Evolutionary conservation across 2,797 vertebrate species (phyloP), one percentile per base, ranked within the genome.

Genomic region (Poecilia wingei): DNA sequence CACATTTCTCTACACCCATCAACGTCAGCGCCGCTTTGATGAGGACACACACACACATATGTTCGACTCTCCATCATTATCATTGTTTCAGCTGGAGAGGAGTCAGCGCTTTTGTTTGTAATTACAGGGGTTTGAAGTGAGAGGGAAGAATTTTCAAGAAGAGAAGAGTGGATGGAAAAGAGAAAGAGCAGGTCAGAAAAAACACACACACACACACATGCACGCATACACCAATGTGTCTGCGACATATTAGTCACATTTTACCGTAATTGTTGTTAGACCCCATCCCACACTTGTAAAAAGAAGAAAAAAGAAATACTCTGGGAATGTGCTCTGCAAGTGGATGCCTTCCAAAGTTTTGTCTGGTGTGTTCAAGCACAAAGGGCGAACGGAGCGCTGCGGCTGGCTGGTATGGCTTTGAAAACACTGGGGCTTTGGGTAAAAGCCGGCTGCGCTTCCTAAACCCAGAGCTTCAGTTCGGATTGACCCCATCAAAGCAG

Each of bases 261-360:
- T 96, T 96, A 96, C 95, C 93, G 95, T 96, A 96, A 96, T 95
- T 96, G 95, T 95, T 95, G 93, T 95, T 95, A 91, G 89, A 95
- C 94, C 94, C 91, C 93, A 94, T 94, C 91, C 91, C 92, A 91
- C 91, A 92, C 93, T 92, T 93, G 92, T 94, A 93, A 94, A 95
- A 92, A 91, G 72, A 92, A 86, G 86, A 93, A 89, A 46, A 90
- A 88, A 90, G 88, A 90, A 94, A 92, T 93, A 89, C 91, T 91
- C 93, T 88, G 87, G 90, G 93, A 94, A 94, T 95, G 92, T 93
- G 94, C 92, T 95, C 92, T 93, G 82, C 87, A 64, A 64, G 93
- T 94, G 93, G 94, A 94, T 79, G 87, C 77, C 85, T 91, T 95
- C 94, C 94, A 95, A 91, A 90, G 90, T 93, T 93, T 93, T 95